Percentiles rank a stretch among this genome's conserved stretches.
Evolutionary conservation across 2,113 vertebrate genomes (phyloP).

Genomic region (Cyprinus carpio): DNA sequence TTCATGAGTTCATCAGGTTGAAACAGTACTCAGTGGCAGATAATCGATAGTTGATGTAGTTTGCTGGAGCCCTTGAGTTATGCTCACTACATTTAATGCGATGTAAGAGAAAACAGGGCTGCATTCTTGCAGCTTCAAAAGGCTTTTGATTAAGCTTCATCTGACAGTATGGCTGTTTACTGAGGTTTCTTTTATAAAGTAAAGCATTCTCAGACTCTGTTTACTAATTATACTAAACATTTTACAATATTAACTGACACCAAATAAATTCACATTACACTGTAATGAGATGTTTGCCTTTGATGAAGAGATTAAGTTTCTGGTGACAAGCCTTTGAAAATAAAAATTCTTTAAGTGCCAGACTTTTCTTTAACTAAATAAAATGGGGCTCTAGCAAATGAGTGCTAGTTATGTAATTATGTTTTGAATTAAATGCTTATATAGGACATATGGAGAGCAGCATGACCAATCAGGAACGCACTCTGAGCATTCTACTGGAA

Average conservation of each 20-base stretch:
- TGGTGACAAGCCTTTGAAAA: not conserved
- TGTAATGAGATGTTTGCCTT: not conserved
- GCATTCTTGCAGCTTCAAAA: not conserved
- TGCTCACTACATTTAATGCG: conserved; percentile 40
- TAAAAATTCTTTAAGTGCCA: not conserved
- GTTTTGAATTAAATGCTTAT: conserved; percentile 49
- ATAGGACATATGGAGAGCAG: conserved; percentile 64
- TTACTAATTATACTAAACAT: not conserved
- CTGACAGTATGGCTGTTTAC: not conserved
- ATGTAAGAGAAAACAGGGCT: not conserved
- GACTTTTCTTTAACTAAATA: not conserved
- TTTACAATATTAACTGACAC: not conserved
- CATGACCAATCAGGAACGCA: conserved; percentile 74
- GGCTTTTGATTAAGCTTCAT: conserved; percentile 5
- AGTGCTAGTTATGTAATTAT: not conserved
- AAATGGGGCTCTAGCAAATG: not conserved
- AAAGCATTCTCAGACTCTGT: not conserved
- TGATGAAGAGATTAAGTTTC: not conserved
- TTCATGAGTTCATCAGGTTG: conserved; percentile 46
- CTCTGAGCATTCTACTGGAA: conserved; percentile 74
- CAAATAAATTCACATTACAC: not conserved
- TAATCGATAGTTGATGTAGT: conserved; percentile 53
- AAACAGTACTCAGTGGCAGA: conserved; percentile 50
- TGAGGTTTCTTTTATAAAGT: not conserved
- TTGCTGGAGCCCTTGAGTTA: conserved; percentile 48